phyloP scores from a whole-genome alignment of 2,888 invertebrate genomes.

The Platypus cylindrus region DNA sequence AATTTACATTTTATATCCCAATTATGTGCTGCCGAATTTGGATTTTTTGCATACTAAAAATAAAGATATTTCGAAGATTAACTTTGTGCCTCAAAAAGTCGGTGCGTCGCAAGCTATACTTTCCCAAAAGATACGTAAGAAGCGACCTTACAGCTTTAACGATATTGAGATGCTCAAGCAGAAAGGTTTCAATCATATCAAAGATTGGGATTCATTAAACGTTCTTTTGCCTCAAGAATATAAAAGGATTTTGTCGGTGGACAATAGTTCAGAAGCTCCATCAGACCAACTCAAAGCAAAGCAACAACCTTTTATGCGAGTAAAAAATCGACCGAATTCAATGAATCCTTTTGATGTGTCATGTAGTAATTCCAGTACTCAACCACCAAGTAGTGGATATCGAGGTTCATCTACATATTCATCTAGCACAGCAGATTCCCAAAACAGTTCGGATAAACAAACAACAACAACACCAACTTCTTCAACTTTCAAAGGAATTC shows the following conservation, averaged over 20 bases:
- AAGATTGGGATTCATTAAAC: conserved; percentile 88
- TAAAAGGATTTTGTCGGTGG: conserved; percentile 60
- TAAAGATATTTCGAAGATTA: conserved; percentile 49
- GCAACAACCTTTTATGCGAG: conserved; percentile 44
- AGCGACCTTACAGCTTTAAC: conserved; percentile 65
- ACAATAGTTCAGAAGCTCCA: conserved; percentile 39
- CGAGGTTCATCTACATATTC: conserved; percentile 76
- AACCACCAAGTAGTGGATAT: conserved; percentile 77
- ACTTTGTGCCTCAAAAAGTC: conserved; percentile 58
- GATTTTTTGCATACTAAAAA: conserved; percentile 54
- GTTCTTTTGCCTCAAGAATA: conserved; percentile 79
- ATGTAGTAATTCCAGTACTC: conserved; percentile 56
- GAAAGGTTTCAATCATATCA: conserved; percentile 71
- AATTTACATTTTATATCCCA: conserved; percentile 76
- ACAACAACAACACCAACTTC: conserved; percentile 45
- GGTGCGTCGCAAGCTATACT: conserved; percentile 35
- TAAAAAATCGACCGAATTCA: conserved; percentile 44
- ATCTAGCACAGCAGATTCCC: conserved; percentile 70
- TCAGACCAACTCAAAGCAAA: too few relatives aligned
- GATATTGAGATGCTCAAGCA: conserved; percentile 71
- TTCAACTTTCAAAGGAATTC: conserved; percentile 58
- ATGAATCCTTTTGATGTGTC: conserved; percentile 46
- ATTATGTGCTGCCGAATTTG: conserved; percentile 79
- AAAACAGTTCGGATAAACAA: conserved; percentile 48
- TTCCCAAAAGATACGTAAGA: conserved; percentile 33